phyloP scores from a whole-genome alignment of 2,888 invertebrate species.

The Lomographa bimaculata region DNA sequence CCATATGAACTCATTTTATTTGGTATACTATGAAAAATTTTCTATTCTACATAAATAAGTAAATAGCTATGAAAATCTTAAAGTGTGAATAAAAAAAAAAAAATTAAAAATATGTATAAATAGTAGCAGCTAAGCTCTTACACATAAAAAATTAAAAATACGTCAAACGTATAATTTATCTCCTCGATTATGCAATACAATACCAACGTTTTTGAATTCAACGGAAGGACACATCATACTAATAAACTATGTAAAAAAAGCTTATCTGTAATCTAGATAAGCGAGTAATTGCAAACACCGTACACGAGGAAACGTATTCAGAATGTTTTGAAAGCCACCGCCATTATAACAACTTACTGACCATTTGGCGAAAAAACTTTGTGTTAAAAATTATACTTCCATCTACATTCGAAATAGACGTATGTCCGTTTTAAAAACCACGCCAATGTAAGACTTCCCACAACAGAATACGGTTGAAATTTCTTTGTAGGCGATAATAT shows the following conservation, averaged over 20 bases:
- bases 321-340: slow-evolving; percentile 60
- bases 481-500: slow-evolving; percentile 29
- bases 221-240: slow-evolving; percentile 63
- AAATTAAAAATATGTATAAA: too few relatives aligned
- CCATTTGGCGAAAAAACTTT: slow-evolving; percentile 67
- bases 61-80: too few relatives aligned
- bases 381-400: slow-evolving; percentile 74
- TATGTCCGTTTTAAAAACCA: slow-evolving; percentile 25
- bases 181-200: slow-evolving; percentile 33
- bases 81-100: too few relatives aligned
- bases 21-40: too few relatives aligned
- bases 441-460: slow-evolving; percentile 27
- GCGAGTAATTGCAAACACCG: slow-evolving; percentile 70
- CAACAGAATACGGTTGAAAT: slow-evolving; percentile 7
- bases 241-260: slow-evolving; percentile 60
- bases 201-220: slow-evolving; percentile 42
- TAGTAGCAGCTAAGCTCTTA: too few relatives aligned
- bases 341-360: slow-evolving; percentile 63
- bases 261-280: slow-evolving; percentile 78
- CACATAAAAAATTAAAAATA: too few relatives aligned
- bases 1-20: too few relatives aligned
- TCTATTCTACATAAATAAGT: too few relatives aligned
- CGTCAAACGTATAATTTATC: slow-evolving; percentile 12
- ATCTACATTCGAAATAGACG: slow-evolving; percentile 28
- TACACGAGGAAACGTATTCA: slow-evolving; percentile 63